A percentile compares a stretch with the other conserved stretches of the same genome.
Evolutionary conservation across 2,888 invertebrate genomes (phyloP).

Genomic region (Torymus aiolomorphi): DNA sequence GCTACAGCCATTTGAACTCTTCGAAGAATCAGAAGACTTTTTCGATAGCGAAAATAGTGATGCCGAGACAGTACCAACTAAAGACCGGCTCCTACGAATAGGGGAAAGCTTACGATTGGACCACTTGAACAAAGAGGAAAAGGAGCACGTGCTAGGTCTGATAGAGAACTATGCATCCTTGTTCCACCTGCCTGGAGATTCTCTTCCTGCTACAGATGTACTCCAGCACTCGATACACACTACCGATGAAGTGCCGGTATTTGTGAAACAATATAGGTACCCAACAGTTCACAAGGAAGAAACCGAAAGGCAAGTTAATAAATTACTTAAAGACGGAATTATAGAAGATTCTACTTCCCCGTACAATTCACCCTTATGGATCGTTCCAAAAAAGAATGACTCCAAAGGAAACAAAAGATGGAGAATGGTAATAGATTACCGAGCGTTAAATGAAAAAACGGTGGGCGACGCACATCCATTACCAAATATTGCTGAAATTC

Average conservation of each 20-base stretch:
- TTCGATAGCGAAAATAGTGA: no score
- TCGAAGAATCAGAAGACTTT: no score
- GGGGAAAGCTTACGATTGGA: no score
- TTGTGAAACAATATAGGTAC: constrained; percentile 54
- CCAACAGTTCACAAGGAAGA: constrained; percentile 54
- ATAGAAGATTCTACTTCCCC: constrained; percentile 64
- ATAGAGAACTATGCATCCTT: constrained; percentile 24
- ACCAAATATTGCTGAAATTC: constrained; percentile 64
- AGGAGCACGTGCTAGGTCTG: neutral
- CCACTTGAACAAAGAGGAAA: constrained; percentile 47
- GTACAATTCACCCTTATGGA: constrained; percentile 70
- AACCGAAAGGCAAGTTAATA: constrained; percentile 55
- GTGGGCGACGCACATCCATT: constrained; percentile 64
- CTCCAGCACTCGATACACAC: constrained; percentile 53
- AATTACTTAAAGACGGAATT: constrained; percentile 61
- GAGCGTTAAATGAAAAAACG: no score
- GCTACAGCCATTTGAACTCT: no score
- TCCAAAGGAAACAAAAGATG: no score
- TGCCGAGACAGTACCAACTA: no score
- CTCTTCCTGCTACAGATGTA: constrained; percentile 42
- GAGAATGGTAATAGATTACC: no score
- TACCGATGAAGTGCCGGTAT: constrained; percentile 43
- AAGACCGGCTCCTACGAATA: no score
- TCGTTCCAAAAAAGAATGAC: no score
- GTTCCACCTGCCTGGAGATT: constrained; percentile 57